Evolutionary conservation across 2,888 invertebrate species (phyloP), one percentile per base, ranked within the genome.

Genomic region (Patella pellucida): DNA sequence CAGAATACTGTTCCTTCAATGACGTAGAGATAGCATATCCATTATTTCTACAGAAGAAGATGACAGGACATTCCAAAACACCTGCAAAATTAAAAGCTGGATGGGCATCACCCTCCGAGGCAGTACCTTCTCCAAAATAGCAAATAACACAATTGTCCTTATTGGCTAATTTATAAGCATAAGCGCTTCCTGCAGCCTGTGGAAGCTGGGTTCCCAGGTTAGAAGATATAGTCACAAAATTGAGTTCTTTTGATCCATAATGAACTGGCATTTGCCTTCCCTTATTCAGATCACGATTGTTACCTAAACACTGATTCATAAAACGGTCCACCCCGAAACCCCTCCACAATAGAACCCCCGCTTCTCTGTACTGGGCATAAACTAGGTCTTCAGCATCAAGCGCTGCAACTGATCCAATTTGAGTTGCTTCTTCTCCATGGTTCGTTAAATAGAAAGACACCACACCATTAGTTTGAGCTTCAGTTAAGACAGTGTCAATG

Each of bases 401-500:
- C 1, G 98, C 98, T 0, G 98, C 97, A 0, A 98, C 98, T 83
- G 97, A 97, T 16, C 98, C 98, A 77, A 99, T 94, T 86, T 98
- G 98, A 16, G 96, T 95, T 0, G 96, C 98, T 92, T 99, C 99
- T 91, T 99, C 99, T 0, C 99, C 99, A 87, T 95, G 96, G 91
- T 96, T 98, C 0, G 99, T 99, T 98, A 99, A 98, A 91, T 99
- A 99, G 92, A 99, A 99, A 0, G 98, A 98, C 85, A 99, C 99
- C 77, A 99, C 94, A 0, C 99, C 98, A 92, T 98, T 98, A 89
- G 94, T 89, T 91, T 98, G 98, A 74, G 98, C 97, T 91, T 99
- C 99, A 85, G 99, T 99, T 75, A 99, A 91, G 85, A 99, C 96
- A 89, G 96, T 95, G 90, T 99, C 99, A 96, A 99, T 95, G 19